Base-by-base conservation (phyloP, 2,888 invertebrate species). In the Drosophila neotestacea region DNA sequence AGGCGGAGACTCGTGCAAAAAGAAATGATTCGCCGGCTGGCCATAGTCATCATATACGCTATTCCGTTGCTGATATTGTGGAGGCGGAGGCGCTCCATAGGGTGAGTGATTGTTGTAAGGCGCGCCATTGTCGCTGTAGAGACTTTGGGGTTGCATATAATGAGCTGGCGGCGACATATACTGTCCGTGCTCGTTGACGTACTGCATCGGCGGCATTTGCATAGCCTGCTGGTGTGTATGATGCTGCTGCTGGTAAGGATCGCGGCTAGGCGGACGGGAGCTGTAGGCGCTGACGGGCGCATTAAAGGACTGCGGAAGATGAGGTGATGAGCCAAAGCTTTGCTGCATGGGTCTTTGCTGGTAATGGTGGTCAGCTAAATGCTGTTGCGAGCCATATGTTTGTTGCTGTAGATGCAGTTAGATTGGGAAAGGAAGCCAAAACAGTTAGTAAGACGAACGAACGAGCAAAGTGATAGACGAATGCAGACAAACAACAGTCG, bases 1-100 rank as follows among this genome's bases (percentile, higher is more conserved):
- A 0, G 79, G 79, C 92, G 94, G 93, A 28, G 92, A 86, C 88
- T 96, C 96, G 91, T 97, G 96, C 83, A 96, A 93, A 93, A 95
- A 97, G 93, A 96, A 96, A 92, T 96, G 95, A 78, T 94, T 94
- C 28, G 70, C 71, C 70, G 94, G 93, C 80, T 92, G 92, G 4
- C 90, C 92, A 85, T 92, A 93, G 56, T 93, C 92, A 77, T 93
- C 92, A 63, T 96, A 95, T 62, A 94, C 93, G 63, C 94, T 93
- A 66, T 91, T 91, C 70, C 92, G 90, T 74, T 81, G 91, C 75
- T 94, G 94, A 27, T 76, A 68, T 50, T 73, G 73, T 30, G 46
- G 67, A 42, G 41, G 66, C 50, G 94, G 93, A 30, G 93, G 93
- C 60, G 91, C 91, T 44, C 86, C 79, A 32, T 85, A 88, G 4